These are phyloP conservation scores for Creontiades dilutus DNA, from an alignment of 2,888 invertebrate genomes.

Conservation along the genomic window DNA sequence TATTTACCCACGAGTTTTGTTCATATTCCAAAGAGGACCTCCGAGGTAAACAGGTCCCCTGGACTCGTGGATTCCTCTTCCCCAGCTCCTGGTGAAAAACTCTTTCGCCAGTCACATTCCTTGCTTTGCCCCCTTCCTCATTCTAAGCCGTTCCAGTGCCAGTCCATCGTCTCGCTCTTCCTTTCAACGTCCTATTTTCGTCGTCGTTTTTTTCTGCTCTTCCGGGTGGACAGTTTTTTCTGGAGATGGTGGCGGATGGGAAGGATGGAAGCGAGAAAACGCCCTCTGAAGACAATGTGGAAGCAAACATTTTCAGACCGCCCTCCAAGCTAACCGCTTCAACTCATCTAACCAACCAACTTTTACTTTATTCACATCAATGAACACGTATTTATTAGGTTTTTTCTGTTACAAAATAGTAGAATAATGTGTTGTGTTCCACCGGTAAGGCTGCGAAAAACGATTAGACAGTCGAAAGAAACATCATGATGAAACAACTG, in stretches of 20 bases:
- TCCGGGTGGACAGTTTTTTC: neutral
- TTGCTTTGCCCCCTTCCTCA: neutral
- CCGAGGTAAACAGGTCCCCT: neutral
- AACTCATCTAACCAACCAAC: neutral
- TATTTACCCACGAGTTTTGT: conserved; percentile 51
- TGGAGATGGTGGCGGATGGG: neutral
- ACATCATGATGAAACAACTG: too few species aligned
- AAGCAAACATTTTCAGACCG: conserved; percentile 29
- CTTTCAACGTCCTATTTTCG: neutral
- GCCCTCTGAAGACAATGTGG: conserved; percentile 36
- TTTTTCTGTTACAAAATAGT: too few species aligned
- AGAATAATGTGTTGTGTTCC: too few species aligned
- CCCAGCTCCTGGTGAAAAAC: neutral
- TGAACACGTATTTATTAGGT: too few species aligned
- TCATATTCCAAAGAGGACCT: conserved; percentile 58
- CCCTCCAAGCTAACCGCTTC: neutral
- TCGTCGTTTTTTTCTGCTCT: neutral
- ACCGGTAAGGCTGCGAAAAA: too few species aligned
- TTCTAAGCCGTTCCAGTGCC: neutral
- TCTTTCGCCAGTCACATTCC: conserved; percentile 5
- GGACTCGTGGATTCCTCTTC: neutral
- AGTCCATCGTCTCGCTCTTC: neutral
- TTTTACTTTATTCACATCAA: neutral
- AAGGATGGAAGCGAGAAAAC: conserved; percentile 4
- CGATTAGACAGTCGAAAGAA: too few species aligned